Percentiles rank a stretch among this genome's conserved stretches.
phyloP scores from a whole-genome alignment of 2,888 invertebrate genomes.

The Agrypnus murinus region DNA sequence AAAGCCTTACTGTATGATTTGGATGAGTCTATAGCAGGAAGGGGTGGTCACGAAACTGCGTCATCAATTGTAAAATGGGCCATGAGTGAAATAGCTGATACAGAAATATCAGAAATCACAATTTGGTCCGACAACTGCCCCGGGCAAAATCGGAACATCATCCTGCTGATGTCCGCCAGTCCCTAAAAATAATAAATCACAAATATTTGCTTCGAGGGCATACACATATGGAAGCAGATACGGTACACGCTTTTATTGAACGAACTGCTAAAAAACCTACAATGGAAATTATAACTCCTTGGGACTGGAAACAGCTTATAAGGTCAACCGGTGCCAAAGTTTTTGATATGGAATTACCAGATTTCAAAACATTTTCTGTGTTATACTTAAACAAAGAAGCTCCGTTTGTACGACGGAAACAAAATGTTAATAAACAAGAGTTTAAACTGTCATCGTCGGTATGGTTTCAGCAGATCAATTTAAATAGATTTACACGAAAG shows the following conservation, averaged over 20 bases:
- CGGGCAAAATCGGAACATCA: constrained; percentile 3
- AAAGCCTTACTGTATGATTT: constrained; percentile 4
- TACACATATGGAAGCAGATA: constrained; percentile 54
- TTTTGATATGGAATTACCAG: constrained; percentile 10
- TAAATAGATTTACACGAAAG: background rate
- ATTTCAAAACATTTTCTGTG: constrained; percentile 21
- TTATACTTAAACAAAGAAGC: background rate
- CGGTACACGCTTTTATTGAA: constrained; percentile 46
- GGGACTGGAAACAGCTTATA: constrained; percentile 57
- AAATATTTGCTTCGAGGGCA: constrained; percentile 56
- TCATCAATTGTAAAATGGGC: background rate
- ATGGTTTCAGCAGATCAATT: background rate
- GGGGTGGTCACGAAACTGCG: constrained; percentile 9
- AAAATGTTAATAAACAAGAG: constrained; percentile 7
- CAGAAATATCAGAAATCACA: background rate
- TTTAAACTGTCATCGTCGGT: constrained; percentile 28
- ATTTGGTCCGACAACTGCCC: no score
- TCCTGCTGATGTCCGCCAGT: background rate
- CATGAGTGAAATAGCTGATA: background rate
- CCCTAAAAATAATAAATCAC: constrained; percentile 51
- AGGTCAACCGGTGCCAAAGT: constrained; percentile 11
- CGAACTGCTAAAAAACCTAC: constrained; percentile 41
- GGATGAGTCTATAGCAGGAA: background rate
- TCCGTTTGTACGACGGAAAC: constrained; percentile 19
- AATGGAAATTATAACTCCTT: constrained; percentile 53